These are phyloP conservation scores for Drosophila neocordata DNA, from an alignment of 1,140 invertebrate species.

Conservation along the genomic window DNA sequence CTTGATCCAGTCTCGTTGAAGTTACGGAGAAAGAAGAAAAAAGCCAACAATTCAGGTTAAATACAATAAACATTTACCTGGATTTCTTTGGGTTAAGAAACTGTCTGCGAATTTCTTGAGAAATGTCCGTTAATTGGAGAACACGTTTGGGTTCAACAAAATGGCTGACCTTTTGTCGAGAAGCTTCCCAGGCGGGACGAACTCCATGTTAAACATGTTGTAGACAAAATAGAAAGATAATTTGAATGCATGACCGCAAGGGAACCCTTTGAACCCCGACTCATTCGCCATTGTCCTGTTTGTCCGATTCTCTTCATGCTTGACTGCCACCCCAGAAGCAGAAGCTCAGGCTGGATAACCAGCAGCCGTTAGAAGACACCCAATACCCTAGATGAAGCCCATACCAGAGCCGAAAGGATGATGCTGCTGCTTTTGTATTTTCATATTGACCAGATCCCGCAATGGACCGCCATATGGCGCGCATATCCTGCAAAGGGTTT, in stretches of 20 bases:
- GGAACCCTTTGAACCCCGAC: slow-evolving; percentile 59
- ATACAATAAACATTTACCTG: not conserved
- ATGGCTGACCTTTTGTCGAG: slow-evolving; percentile 64
- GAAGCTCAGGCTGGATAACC: slow-evolving; percentile 28
- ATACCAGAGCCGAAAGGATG: slow-evolving; percentile 5
- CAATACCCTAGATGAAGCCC: slow-evolving; percentile 28
- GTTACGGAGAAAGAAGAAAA: not conserved
- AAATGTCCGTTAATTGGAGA: slow-evolving; percentile 77
- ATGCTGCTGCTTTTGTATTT: slow-evolving; percentile 50
- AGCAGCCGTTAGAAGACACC: slow-evolving; percentile 44
- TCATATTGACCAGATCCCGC: slow-evolving; percentile 67
- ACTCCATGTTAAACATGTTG: slow-evolving; percentile 34
- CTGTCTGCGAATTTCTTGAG: slow-evolving; percentile 43
- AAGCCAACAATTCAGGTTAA: not conserved
- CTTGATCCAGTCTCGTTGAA: not conserved
- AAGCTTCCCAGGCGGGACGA: slow-evolving; percentile 34
- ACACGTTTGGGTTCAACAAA: slow-evolving; percentile 63
- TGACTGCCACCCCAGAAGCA: slow-evolving; percentile 45
- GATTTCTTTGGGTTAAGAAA: slow-evolving; percentile 18
- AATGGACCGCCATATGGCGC: slow-evolving; percentile 70
- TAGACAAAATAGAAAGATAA: slow-evolving; percentile 61
- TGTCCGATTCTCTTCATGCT: slow-evolving; percentile 33
- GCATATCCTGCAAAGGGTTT: slow-evolving; percentile 58
- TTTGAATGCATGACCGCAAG: slow-evolving; percentile 77
- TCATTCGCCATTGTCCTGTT: slow-evolving; percentile 61